Evolutionary conservation across 2,797 vertebrate genomes (phyloP).

Genomic region (Perodicticus potto): DNA sequence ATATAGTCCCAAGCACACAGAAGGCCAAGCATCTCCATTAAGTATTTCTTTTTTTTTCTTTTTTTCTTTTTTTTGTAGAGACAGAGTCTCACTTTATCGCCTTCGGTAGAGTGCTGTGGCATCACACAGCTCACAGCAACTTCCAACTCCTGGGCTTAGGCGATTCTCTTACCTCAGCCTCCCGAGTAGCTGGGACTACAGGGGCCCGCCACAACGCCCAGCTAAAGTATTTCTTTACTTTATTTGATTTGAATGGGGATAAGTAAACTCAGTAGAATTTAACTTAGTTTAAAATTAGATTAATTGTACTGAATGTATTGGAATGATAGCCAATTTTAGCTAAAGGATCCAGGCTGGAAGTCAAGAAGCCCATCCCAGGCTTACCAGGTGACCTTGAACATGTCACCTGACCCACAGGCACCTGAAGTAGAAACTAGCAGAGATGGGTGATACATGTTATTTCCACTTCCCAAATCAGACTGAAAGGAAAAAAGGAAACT

Average conservation of each 20-base stretch:
- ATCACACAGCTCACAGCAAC: too few species aligned
- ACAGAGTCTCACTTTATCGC: too few species aligned
- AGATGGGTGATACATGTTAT: not conserved
- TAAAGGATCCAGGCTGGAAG: not conserved
- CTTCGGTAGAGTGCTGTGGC: too few species aligned
- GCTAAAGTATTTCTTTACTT: not conserved
- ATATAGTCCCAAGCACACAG: not conserved
- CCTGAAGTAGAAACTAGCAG: conserved; percentile 47
- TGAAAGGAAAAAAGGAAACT: conserved; percentile 71
- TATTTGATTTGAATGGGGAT: not conserved
- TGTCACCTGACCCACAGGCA: not conserved
- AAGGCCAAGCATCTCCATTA: not conserved
- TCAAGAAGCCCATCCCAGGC: not conserved
- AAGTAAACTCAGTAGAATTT: not conserved
- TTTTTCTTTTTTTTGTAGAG: too few species aligned
- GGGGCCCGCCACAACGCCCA: too few species aligned
- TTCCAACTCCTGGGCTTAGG: too few species aligned
- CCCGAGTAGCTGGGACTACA: too few species aligned
- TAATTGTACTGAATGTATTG: not conserved
- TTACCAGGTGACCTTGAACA: not conserved
- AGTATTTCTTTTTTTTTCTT: too few species aligned
- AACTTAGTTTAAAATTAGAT: not conserved
- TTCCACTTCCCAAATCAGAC: conserved; percentile 64
- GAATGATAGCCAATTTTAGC: conserved; percentile 45
- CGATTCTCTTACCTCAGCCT: too few species aligned